A percentile compares a stretch with the other conserved stretches of the same genome.
phyloP scores from a whole-genome alignment of 1,140 invertebrate species.

The Brachionus calyciflorus region DNA sequence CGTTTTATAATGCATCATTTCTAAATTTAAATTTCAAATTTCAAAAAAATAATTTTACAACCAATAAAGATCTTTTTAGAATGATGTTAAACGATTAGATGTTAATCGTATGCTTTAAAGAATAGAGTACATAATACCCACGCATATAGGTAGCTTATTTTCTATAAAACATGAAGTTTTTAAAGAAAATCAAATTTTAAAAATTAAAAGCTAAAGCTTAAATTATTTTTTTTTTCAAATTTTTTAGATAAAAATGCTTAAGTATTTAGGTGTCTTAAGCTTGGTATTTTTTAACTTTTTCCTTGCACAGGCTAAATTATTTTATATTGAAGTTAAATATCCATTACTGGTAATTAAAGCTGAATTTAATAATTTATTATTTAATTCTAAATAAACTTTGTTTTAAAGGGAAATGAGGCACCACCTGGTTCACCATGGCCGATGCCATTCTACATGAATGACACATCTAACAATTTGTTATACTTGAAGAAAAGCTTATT shows the following conservation, averaged over 20 bases:
- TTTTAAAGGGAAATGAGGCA: constrained; percentile 22
- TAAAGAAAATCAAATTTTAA: background rate
- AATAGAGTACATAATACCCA: too few relatives aligned
- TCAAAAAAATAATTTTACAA: too few relatives aligned
- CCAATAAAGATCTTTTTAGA: too few relatives aligned
- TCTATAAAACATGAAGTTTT: too few relatives aligned
- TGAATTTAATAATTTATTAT: background rate
- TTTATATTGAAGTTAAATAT: constrained; percentile 46
- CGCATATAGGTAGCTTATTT: too few relatives aligned
- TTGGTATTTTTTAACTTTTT: background rate
- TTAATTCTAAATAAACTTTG: background rate
- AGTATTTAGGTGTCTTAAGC: background rate
- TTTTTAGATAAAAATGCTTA: constrained; percentile 13
- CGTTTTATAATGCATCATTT: too few relatives aligned
- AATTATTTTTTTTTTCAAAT: background rate
- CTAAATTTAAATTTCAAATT: too few relatives aligned
- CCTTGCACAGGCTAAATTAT: constrained; percentile 17
- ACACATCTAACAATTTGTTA: constrained; percentile 8
- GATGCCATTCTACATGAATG: constrained; percentile 38
- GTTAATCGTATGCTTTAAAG: too few relatives aligned
- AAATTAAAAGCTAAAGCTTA: background rate
- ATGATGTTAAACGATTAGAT: too few relatives aligned
- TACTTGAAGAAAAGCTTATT: constrained; percentile 43
- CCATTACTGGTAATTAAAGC: constrained; percentile 24
- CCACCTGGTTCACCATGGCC: constrained; percentile 47